Percentiles rank a stretch among this genome's conserved stretches.
These are phyloP conservation scores for Salticus scenicus DNA, from an alignment of 2,888 invertebrate species.

Conservation along the genomic window DNA sequence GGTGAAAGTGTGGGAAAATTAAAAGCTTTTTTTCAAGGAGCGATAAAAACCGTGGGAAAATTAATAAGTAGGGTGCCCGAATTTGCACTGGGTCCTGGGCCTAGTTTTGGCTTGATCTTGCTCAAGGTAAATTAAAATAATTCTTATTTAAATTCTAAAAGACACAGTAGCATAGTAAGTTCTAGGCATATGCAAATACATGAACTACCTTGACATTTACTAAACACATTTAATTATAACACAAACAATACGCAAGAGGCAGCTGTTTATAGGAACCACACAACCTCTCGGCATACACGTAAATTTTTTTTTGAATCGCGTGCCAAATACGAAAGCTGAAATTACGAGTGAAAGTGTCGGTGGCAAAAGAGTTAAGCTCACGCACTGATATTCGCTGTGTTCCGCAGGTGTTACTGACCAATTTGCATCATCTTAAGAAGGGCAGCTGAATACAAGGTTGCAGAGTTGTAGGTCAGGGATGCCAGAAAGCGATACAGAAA, in stretches of 20 bases:
- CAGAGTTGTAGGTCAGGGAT: conserved; percentile 58
- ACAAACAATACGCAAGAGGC: neutral
- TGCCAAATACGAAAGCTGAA: conserved; percentile 2
- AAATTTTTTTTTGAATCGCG: conserved; percentile 13
- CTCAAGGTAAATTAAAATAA: too few relatives aligned
- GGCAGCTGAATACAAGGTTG: conserved; percentile 57
- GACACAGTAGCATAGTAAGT: too few relatives aligned
- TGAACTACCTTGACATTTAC: conserved; percentile 1
- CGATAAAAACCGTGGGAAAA: too few relatives aligned
- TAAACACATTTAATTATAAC: neutral
- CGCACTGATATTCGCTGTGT: conserved; percentile 40
- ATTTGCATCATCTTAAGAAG: conserved; percentile 36
- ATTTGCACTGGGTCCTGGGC: too few relatives aligned
- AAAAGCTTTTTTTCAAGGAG: too few relatives aligned
- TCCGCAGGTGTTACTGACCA: conserved; percentile 58
- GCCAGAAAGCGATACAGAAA: conserved; percentile 15
- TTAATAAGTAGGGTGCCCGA: too few relatives aligned
- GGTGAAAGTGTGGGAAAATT: too few relatives aligned
- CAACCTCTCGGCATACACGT: conserved; percentile 10
- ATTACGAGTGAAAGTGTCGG: conserved; percentile 57
- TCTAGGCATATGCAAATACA: neutral
- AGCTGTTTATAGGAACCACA: conserved; percentile 18
- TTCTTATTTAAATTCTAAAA: too few relatives aligned
- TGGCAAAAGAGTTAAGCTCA: conserved; percentile 55
- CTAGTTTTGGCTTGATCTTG: too few relatives aligned